Conservation (phyloP, 35 echinoderm and acorn worm species). For the Eucidaris tribuloides region DNA sequence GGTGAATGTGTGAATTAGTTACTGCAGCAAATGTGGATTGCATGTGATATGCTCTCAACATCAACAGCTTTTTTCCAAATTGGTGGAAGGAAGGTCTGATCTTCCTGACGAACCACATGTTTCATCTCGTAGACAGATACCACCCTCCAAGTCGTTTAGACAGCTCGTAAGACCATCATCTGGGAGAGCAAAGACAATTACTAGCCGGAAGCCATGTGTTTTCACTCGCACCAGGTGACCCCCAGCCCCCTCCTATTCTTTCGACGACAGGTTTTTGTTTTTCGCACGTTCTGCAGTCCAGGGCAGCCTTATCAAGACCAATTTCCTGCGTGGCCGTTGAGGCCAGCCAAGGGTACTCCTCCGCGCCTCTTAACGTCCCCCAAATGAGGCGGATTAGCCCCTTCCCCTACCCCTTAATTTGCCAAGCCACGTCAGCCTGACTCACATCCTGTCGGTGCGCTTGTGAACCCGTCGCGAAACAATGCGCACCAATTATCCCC, state of each 20-base stretch:
- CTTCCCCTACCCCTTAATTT: constrained; percentile 32
- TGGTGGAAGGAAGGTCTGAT: no score
- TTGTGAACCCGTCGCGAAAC: not conserved
- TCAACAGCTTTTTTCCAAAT: no score
- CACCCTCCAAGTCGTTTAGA: not conserved
- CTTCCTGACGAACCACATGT: not conserved
- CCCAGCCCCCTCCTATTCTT: not conserved
- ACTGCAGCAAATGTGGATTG: no score
- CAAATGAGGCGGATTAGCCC: constrained; percentile 14
- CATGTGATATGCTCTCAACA: no score
- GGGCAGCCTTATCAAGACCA: constrained; percentile 11
- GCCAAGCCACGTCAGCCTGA: constrained; percentile 28
- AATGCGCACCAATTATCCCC: constrained; percentile 26
- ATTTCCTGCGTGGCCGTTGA: constrained; percentile 19
- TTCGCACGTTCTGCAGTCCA: constrained; percentile 16
- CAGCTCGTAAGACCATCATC: not conserved
- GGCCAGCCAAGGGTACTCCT: constrained; percentile 10
- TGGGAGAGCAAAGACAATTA: not conserved
- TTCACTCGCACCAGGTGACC: constrained; percentile 26
- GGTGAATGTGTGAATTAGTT: no score
- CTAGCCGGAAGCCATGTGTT: constrained; percentile 20
- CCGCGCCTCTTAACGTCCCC: not conserved
- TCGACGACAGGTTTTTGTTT: not conserved
- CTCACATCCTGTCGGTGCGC: constrained; percentile 8
- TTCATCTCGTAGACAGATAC: not conserved